Evolutionary conservation across 2,113 vertebrate genomes (phyloP), one percentile per base, ranked within the genome.

Genomic region (Bos indicus): DNA sequence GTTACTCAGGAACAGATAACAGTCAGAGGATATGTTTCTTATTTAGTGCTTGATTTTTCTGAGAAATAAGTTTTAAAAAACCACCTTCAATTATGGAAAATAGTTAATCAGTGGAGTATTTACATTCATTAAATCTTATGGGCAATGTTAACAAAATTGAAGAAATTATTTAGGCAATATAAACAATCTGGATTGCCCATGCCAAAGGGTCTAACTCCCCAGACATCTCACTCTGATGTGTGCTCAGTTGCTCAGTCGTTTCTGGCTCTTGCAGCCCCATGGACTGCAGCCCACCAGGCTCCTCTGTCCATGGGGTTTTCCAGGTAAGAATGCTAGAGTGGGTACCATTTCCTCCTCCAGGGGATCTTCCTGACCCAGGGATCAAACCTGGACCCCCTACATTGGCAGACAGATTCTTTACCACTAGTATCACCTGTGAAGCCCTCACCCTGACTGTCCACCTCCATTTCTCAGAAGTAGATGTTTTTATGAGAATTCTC

Each of bases 401-500:
- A 36, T 74, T 74, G 36, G 19, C 36, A 74, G 67, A 74, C 19
- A 40, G 36, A 11, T 74, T 74, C n/a, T 40, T 74, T 40, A 74
- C 36, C 67, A 40, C 36, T 74, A 74, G 21, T 74, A 71, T 71
- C n/a, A 71, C n/a, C n/a, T 71, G 67, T 71, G 67, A 40, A 71
- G 19, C 67, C 5, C n/a, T 90, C 19, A 64, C 26, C 19, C 28
- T 82, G 36, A 92, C 21, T 90, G 11, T 4, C 30, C 4, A 62
- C 7, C 52, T 90, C 46, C 30, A 10, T 56, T 91, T 96, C 87
- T 95, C 81, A 84, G 67, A 57, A 93, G 77, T 59, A 91, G 30
- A 1, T 54, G 52, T 28, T 85, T 93, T 84, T n/a, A 57, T 40
- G 62, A 78, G 60, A 91, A 91, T 57, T 52, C 59, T 52, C 40